phyloP scores from a whole-genome alignment of 2,888 invertebrate genomes.

The Coenonympha glycerion region DNA sequence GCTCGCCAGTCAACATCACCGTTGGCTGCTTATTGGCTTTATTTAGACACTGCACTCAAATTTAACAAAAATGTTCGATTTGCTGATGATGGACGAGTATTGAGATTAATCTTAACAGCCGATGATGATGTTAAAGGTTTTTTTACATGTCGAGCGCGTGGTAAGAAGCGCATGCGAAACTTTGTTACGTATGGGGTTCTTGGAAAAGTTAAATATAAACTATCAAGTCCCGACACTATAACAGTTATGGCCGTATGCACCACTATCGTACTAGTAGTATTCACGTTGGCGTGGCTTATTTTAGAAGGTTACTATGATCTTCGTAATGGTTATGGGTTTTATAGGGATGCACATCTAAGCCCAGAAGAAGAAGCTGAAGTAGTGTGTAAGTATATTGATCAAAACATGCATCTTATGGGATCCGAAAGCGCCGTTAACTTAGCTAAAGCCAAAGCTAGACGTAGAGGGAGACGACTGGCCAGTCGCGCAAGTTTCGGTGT shows the following conservation, averaged over 20 bases:
- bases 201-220: constrained; percentile 47
- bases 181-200: constrained; percentile 64
- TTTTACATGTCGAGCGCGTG: constrained; percentile 59
- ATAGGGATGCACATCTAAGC: constrained; percentile 54
- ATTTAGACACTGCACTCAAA: constrained; percentile 44
- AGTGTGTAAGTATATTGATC: constrained; percentile 57
- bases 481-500: constrained; percentile 46
- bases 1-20: constrained; percentile 41
- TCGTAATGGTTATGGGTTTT: constrained; percentile 60
- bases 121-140: constrained; percentile 57
- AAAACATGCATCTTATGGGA: constrained; percentile 46
- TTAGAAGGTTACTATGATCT: constrained; percentile 59
- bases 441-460: constrained; percentile 52
- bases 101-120: constrained; percentile 48
- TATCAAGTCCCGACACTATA: constrained; percentile 48
- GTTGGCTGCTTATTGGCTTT: constrained; percentile 52
- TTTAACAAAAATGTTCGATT: constrained; percentile 42
- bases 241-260: constrained; percentile 53
- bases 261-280: constrained; percentile 48
- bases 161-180: constrained; percentile 47
- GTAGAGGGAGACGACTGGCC: constrained; percentile 40
- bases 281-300: constrained; percentile 53
- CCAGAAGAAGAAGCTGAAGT: constrained; percentile 59
- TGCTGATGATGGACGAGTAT: constrained; percentile 53
- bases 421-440: constrained; percentile 45